phyloP scores from a whole-genome alignment of 2,888 invertebrate genomes.

The Tetropium fuscum region DNA sequence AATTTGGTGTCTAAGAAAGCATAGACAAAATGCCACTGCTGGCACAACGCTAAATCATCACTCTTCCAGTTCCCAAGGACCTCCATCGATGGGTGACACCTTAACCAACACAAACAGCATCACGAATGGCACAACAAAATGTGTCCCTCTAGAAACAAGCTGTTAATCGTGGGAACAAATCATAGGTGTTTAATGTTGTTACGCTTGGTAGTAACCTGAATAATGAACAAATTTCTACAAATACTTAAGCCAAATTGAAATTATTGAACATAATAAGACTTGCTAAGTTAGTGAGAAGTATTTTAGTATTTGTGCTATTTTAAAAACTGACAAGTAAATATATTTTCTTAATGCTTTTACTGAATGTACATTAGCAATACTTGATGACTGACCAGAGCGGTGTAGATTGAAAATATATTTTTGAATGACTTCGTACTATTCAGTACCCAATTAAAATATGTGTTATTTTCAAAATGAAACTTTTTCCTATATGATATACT shows the following conservation, averaged over 20 bases:
- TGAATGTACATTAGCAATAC: slow-evolving; percentile 17
- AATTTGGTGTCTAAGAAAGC: slow-evolving; percentile 70
- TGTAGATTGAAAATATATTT: slow-evolving; percentile 15
- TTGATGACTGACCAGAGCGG: background rate
- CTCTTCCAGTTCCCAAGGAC: slow-evolving; percentile 82
- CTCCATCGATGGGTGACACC: slow-evolving; percentile 85
- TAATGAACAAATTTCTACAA: background rate
- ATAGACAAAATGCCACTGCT: slow-evolving; percentile 67
- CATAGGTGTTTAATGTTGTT: background rate
- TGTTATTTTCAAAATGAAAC: background rate
- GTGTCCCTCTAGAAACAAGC: slow-evolving; percentile 68
- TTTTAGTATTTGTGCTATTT: slow-evolving; percentile 11
- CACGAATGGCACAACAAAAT: slow-evolving; percentile 69
- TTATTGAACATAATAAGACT: background rate
- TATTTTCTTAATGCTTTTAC: slow-evolving; percentile 25
- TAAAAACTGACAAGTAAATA: slow-evolving; percentile 12
- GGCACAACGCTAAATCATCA: slow-evolving; percentile 76
- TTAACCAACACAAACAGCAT: slow-evolving; percentile 78
- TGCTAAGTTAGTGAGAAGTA: slow-evolving; percentile 10
- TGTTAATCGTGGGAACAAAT: slow-evolving; percentile 58
- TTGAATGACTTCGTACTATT: slow-evolving; percentile 7
- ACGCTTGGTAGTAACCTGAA: background rate
- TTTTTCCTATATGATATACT: no score
- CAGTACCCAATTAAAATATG: background rate
- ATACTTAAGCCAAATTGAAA: background rate